Evolutionary conservation across 2,797 vertebrate genomes (phyloP).

Genomic region (Chelmon rostratus): DNA sequence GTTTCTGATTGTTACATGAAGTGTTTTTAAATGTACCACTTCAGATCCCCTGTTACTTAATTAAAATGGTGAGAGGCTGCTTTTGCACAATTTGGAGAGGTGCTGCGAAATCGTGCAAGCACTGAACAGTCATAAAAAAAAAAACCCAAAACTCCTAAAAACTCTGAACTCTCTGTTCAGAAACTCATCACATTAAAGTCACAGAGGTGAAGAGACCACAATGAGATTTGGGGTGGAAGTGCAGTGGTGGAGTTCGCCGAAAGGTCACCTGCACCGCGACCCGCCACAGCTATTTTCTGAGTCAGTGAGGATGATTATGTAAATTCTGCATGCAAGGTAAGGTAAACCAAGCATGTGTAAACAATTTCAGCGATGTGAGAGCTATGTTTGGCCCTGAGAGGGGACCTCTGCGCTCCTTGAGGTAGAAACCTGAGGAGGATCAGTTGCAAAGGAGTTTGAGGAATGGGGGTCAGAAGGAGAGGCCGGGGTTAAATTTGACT

Average conservation of each 20-base stretch:
- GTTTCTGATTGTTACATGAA: constrained; percentile 7
- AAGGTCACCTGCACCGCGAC: constrained; percentile 55
- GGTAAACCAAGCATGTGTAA: constrained; percentile 53
- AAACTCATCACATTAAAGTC: constrained; percentile 18
- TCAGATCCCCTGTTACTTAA: constrained; percentile 37
- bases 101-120: constrained; percentile 41
- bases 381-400: constrained; percentile 37
- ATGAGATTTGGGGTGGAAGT: constrained; percentile 15
- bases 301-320: constrained; percentile 46
- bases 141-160: constrained; percentile 28
- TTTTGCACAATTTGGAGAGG: constrained; percentile 48
- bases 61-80: constrained; percentile 51
- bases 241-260: constrained; percentile 23
- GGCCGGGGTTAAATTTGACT: not conserved
- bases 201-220: constrained; percentile 31
- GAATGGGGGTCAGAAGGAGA: not conserved
- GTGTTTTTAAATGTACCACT: constrained; percentile 31
- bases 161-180: constrained; percentile 37
- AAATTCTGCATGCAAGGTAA: constrained; percentile 47
- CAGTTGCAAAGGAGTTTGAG: constrained; percentile 12
- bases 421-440: constrained; percentile 44
- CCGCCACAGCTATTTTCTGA: constrained; percentile 57
- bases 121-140: constrained; percentile 17
- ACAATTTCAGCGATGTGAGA: constrained; percentile 47
- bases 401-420: constrained; percentile 34